Conservation (phyloP, 1,140 invertebrate species). For the Elymnias hypermnestra region DNA sequence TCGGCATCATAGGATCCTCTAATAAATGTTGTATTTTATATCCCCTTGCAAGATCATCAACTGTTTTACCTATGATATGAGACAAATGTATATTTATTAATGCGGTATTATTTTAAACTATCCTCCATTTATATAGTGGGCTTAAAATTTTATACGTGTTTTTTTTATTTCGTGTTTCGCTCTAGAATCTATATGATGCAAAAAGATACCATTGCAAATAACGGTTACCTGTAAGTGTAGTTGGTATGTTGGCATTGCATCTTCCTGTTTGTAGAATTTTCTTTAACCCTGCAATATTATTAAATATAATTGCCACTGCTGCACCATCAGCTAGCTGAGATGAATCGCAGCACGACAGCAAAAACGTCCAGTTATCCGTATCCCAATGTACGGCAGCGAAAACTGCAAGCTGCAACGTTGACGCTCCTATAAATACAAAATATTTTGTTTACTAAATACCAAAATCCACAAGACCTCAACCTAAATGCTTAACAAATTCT, state of each 20-base stretch:
- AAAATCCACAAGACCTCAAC: background rate
- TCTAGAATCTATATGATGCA: too few species aligned
- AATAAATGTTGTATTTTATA: conserved; percentile 54
- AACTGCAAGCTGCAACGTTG: conserved; percentile 65
- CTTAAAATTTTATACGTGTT: too few species aligned
- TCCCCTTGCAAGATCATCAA: conserved; percentile 55
- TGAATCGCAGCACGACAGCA: conserved; percentile 60
- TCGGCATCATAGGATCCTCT: conserved; percentile 19
- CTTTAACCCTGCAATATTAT: conserved; percentile 48
- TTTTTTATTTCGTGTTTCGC: too few species aligned
- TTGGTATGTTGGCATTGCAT: conserved; percentile 61
- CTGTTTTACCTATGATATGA: conserved; percentile 48
- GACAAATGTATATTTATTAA: too few species aligned
- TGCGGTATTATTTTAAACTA: too few species aligned
- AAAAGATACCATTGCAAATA: too few species aligned
- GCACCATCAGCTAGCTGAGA: conserved; percentile 65
- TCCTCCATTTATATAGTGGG: too few species aligned
- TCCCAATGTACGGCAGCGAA: conserved; percentile 56
- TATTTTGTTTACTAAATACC: background rate
- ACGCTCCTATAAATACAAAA: conserved; percentile 45
- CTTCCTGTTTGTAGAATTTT: conserved; percentile 56
- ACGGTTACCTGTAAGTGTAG: conserved; percentile 57
- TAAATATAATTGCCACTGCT: conserved; percentile 61
- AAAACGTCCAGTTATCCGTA: conserved; percentile 47
- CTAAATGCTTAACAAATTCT: too few species aligned